Evolutionary conservation across 2,888 invertebrate species (phyloP).

Genomic region (Globia sparganii): DNA sequence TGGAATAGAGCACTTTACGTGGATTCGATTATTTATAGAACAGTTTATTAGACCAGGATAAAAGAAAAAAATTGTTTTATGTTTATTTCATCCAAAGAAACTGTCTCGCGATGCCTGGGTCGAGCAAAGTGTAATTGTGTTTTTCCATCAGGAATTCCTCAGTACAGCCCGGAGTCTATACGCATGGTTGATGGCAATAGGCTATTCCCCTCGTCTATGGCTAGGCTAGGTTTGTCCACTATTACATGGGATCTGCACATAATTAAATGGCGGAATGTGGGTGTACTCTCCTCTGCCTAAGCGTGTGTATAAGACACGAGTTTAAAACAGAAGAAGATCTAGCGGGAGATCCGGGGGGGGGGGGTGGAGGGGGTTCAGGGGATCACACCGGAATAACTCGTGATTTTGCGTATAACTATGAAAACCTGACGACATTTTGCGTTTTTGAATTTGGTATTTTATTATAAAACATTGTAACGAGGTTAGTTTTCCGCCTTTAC

Average conservation of each 20-base stretch:
- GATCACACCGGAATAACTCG: too few relatives aligned
- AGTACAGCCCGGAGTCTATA: too few relatives aligned
- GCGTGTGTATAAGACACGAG: too few relatives aligned
- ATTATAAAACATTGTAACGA: conserved; percentile 15
- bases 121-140: neutral
- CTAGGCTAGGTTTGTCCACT: too few relatives aligned
- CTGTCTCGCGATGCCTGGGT: neutral
- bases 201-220: neutral
- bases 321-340: too few relatives aligned
- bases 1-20: neutral
- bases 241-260: neutral
- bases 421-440: neutral
- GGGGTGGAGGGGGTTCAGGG: too few relatives aligned
- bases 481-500: conserved; percentile 25
- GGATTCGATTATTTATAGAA: neutral
- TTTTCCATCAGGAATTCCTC: too few relatives aligned
- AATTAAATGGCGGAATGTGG: too few relatives aligned
- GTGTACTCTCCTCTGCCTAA: too few relatives aligned
- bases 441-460: neutral
- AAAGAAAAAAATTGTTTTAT: neutral
- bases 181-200: neutral
- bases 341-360: too few relatives aligned
- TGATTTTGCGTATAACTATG: neutral
- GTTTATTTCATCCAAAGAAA: neutral
- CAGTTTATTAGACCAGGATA: neutral